phyloP scores from a whole-genome alignment of 2,113 vertebrate species.

The Channa maculata region DNA sequence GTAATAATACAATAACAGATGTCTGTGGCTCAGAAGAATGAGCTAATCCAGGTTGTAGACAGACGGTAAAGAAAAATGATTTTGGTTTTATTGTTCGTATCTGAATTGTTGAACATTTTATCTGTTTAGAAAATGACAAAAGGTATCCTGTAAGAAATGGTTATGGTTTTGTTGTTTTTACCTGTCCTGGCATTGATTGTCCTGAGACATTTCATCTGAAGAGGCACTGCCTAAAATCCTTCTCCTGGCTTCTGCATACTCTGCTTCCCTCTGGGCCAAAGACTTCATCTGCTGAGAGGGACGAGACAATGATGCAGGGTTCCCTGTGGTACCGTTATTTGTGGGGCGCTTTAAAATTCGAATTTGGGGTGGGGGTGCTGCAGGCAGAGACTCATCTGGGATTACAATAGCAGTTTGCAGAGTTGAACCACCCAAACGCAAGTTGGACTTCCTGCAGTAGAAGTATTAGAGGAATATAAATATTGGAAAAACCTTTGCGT shows the following conservation, averaged over 20 bases:
- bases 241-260: constrained; percentile 93
- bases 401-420: constrained; percentile 93
- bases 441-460: constrained; percentile 83
- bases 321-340: constrained; percentile 88
- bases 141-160: background rate
- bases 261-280: constrained; percentile 92
- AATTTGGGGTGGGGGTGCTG: constrained; percentile 93
- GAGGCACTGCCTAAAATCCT: constrained; percentile 95
- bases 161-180: constrained; percentile 26
- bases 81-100: no score
- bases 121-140: background rate
- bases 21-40: no score
- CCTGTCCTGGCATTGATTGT: constrained; percentile 78
- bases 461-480: background rate
- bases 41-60: no score
- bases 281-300: constrained; percentile 91
- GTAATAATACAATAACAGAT: no score
- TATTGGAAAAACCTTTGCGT: background rate
- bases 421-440: constrained; percentile 78
- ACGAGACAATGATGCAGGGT: constrained; percentile 81
- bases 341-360: constrained; percentile 94
- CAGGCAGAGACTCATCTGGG: constrained; percentile 93
- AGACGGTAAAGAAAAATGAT: no score
- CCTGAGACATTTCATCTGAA: constrained; percentile 90
- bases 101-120: no score